Percentiles rank a stretch among this genome's conserved stretches.
phyloP scores from a whole-genome alignment of 2,113 vertebrate species.

The Spermophilus dauricus region DNA sequence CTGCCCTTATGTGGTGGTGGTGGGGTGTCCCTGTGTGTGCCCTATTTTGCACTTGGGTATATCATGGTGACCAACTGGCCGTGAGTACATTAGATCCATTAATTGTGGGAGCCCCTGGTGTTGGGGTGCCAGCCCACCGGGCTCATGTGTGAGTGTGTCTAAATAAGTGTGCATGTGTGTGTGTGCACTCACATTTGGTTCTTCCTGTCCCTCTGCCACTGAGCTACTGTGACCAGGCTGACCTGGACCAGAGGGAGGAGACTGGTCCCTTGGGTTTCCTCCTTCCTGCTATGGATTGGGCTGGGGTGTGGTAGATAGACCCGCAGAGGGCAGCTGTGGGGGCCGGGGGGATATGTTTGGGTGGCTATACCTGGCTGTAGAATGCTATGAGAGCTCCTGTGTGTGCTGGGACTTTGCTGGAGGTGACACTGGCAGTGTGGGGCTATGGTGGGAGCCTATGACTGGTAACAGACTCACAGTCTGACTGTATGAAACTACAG shows the following conservation, averaged over 20 bases:
- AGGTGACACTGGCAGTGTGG: background rate
- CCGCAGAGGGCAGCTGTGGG: slow-evolving; percentile 41
- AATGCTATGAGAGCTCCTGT: background rate
- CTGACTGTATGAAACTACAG: slow-evolving; percentile 70
- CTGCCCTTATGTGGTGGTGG: background rate
- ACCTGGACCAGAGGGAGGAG: slow-evolving; percentile 53
- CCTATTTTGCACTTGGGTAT: background rate
- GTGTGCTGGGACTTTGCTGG: background rate
- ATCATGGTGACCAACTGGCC: background rate
- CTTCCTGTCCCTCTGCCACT: background rate
- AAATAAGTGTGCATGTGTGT: background rate
- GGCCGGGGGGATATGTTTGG: too few species aligned
- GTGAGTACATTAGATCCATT: background rate
- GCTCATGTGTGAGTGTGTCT: background rate
- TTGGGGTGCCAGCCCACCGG: background rate
- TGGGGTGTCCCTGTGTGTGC: background rate
- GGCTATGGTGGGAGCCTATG: background rate
- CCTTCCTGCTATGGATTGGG: slow-evolving; percentile 37
- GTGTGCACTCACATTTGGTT: background rate
- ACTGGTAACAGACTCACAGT: slow-evolving; percentile 62
- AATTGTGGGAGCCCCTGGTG: background rate
- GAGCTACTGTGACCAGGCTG: slow-evolving; percentile 31
- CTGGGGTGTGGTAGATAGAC: slow-evolving; percentile 50
- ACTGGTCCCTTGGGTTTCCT: slow-evolving; percentile 70
- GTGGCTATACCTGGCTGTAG: background rate